These are phyloP conservation scores for Drosophila ustulata DNA, from an alignment of 2,888 invertebrate genomes.

Conservation along the genomic window DNA sequence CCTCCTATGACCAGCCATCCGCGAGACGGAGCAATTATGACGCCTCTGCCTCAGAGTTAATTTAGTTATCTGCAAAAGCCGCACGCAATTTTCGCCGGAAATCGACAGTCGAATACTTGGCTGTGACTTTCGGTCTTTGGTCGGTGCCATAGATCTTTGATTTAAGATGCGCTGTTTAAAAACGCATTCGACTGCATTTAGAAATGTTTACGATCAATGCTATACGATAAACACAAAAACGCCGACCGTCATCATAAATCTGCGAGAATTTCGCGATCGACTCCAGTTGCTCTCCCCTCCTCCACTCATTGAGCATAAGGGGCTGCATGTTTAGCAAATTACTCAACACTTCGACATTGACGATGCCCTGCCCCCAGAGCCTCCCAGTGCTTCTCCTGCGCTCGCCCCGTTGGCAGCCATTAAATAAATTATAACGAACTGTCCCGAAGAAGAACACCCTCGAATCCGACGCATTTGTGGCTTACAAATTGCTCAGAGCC, in stretches of 20 bases:
- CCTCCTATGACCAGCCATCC: slow-evolving; percentile 4
- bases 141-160: slow-evolving; percentile 73
- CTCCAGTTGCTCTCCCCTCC: background rate
- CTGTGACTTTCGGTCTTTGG: slow-evolving; percentile 25
- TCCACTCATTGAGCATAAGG: background rate
- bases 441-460: slow-evolving; percentile 41
- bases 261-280: slow-evolving; percentile 47
- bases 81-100: slow-evolving; percentile 70
- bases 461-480: background rate
- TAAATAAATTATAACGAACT: slow-evolving; percentile 82
- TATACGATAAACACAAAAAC: slow-evolving; percentile 53
- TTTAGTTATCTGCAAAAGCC: slow-evolving; percentile 68
- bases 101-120: slow-evolving; percentile 44
- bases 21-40: slow-evolving; percentile 58
- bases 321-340: slow-evolving; percentile 73
- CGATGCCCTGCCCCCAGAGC: slow-evolving; percentile 28
- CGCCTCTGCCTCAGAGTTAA: slow-evolving; percentile 56
- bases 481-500: slow-evolving; percentile 44
- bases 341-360: slow-evolving; percentile 74
- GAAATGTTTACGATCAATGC: slow-evolving; percentile 75
- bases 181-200: slow-evolving; percentile 79
- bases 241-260: slow-evolving; percentile 70
- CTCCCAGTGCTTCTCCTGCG: slow-evolving; percentile 11
- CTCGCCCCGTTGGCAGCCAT: slow-evolving; percentile 57
- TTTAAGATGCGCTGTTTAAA: slow-evolving; percentile 83